Evolutionary conservation across 2,888 invertebrate species (phyloP).

Genomic region (Pseudolycoriella hygida): DNA sequence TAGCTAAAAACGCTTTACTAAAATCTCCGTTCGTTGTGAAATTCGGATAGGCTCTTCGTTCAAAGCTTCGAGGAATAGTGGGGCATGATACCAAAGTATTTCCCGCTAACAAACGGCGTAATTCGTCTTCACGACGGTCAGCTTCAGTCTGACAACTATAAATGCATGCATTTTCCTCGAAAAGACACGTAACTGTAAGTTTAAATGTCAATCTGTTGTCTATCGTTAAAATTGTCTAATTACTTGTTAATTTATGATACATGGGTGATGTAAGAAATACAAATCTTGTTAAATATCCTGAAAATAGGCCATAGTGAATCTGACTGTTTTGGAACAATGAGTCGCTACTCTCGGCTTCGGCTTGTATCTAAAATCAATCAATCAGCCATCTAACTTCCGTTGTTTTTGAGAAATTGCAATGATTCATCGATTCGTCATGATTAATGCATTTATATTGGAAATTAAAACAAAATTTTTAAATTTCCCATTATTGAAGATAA

Average conservation of each 20-base stretch:
- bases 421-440: too few relatives aligned
- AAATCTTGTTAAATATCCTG: slow-evolving; percentile 13
- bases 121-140: slow-evolving; percentile 16
- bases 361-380: slow-evolving; percentile 5
- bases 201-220: slow-evolving; percentile 1
- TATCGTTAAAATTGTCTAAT: slow-evolving; percentile 10
- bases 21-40: too few relatives aligned
- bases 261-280: slow-evolving; percentile 12
- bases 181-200: slow-evolving; percentile 23
- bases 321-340: slow-evolving; percentile 8
- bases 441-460: too few relatives aligned
- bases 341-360: slow-evolving; percentile 4
- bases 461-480: too few relatives aligned
- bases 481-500: too few relatives aligned
- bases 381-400: too few relatives aligned
- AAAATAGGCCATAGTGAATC: slow-evolving; percentile 16
- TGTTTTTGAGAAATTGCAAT: too few relatives aligned
- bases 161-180: slow-evolving; percentile 25
- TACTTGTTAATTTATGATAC: slow-evolving; percentile 20
- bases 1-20: too few relatives aligned
- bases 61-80: neutral
- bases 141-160: slow-evolving; percentile 21
- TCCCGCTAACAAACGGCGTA: slow-evolving; percentile 17
- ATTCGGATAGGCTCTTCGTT: neutral
- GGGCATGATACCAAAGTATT: slow-evolving; percentile 11